Evolutionary conservation across 2,113 vertebrate genomes (phyloP), one percentile per base, ranked within the genome.

Genomic region (Caranx ignobilis): DNA sequence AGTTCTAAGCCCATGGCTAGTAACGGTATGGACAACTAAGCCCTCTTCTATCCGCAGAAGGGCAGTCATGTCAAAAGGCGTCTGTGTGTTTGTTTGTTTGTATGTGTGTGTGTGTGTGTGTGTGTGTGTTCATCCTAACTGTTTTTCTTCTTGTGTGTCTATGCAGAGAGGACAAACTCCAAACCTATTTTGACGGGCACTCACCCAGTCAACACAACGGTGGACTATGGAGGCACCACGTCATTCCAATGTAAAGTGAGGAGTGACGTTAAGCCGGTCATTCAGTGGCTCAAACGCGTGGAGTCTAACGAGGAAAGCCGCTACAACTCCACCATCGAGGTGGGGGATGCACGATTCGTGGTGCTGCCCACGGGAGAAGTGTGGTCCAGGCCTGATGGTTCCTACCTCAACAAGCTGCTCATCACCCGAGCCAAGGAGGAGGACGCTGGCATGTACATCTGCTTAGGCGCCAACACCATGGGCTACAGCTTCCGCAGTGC

Each of bases 371-470:
- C 96, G 0, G 98, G 98, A 0, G 98, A 99, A 34, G 98, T 99
- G 89, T 98, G 97, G 98, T 99, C 98, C 0, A 94, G 98, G 34
- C 98, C 97, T 0, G 98, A 99, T 0, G 97, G 97, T 56, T 99
- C 98, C 87, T 99, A 99, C 94, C 96, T 99, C 92, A 99, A 99
- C 95, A 99, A 99, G 93, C 95, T 99, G 89, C 97, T 99, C 93
- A 98, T 99, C 60, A 95, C 96, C 0, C 95, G 97, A 0, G 98
- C 98, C 83, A 99, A 97, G 80, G 97, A 97, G 91, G 98, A 98
- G 15, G 97, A 99, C 0, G 96, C 97, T 0, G 98, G 97, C 92
- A 99, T 98, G 97, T 99, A 99, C 93, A 98, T 99, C 83, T 99
- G 98, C 92, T 95, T 99, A 0, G 98, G 97, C 0, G 98, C 98